These are phyloP conservation scores for Catharus ustulatus DNA, from an alignment of 2,797 vertebrate species.

Conservation along the genomic window DNA sequence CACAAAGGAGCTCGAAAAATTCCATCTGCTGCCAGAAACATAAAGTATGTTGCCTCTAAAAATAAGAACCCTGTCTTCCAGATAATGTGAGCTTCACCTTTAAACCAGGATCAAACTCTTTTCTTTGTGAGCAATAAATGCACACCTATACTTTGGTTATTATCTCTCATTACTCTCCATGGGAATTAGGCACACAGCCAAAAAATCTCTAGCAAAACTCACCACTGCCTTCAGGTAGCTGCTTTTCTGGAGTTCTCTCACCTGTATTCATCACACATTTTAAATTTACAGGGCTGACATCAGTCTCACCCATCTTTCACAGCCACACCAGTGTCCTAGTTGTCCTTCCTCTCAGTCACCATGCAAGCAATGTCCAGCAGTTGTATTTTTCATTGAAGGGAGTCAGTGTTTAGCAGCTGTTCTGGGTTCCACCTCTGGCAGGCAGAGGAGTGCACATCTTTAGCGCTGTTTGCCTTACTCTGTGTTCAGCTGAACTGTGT, in stretches of 20 bases:
- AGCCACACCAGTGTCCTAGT: neutral
- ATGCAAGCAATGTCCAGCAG: neutral
- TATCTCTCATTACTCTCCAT: neutral
- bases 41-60: slow-evolving; percentile 1
- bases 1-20: slow-evolving; percentile 23
- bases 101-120: neutral
- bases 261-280: neutral
- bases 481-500: neutral
- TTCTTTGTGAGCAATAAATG: neutral
- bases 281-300: neutral
- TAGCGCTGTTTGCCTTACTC: neutral
- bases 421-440: neutral
- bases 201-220: neutral
- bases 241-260: neutral
- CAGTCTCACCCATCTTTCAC: neutral
- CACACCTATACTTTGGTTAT: neutral
- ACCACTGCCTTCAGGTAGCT: neutral
- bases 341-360: neutral
- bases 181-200: neutral
- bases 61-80: slow-evolving; percentile 14
- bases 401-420: neutral
- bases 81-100: slow-evolving; percentile 2
- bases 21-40: slow-evolving; percentile 37
- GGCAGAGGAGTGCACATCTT: neutral
- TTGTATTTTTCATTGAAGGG: neutral